These are phyloP conservation scores for Falco punctatus DNA, from an alignment of 2,113 vertebrate genomes.

Conservation along the genomic window DNA sequence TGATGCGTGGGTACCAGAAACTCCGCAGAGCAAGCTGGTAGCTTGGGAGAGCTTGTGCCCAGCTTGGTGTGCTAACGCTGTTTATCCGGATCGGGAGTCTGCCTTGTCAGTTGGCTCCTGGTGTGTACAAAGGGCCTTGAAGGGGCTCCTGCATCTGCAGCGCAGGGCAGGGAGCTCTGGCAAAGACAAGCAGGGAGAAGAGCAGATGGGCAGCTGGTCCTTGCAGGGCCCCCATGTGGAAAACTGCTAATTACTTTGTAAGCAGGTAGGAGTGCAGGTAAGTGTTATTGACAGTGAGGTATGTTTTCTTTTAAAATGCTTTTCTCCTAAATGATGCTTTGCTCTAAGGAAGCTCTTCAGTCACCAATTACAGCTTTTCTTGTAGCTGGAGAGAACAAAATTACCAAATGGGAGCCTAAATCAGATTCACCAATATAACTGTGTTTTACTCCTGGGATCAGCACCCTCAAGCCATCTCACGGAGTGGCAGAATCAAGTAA, in stretches of 20 bases:
- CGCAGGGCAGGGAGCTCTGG: background rate
- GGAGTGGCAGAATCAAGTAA: background rate
- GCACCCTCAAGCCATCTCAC: background rate
- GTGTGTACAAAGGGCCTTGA: background rate
- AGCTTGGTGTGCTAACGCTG: background rate
- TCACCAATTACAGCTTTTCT: background rate
- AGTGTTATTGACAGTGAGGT: background rate
- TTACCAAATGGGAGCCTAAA: background rate
- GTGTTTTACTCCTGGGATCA: background rate
- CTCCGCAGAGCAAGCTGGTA: background rate
- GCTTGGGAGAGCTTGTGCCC: background rate
- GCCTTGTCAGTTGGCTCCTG: background rate
- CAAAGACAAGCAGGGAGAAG: background rate
- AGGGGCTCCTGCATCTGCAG: background rate
- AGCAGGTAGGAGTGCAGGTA: background rate
- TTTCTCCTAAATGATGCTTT: background rate
- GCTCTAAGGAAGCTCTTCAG: slow-evolving; percentile 24
- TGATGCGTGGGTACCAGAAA: fast-evolving
- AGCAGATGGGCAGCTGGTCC: background rate
- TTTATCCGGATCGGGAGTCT: background rate
- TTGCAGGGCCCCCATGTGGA: background rate
- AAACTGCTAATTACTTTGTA: background rate
- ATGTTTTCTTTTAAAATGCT: background rate
- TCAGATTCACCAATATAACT: background rate
- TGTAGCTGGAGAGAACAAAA: slow-evolving; percentile 5